These are phyloP conservation scores for Isoperla grammatica DNA, from an alignment of 2,888 invertebrate species.

Conservation along the genomic window DNA sequence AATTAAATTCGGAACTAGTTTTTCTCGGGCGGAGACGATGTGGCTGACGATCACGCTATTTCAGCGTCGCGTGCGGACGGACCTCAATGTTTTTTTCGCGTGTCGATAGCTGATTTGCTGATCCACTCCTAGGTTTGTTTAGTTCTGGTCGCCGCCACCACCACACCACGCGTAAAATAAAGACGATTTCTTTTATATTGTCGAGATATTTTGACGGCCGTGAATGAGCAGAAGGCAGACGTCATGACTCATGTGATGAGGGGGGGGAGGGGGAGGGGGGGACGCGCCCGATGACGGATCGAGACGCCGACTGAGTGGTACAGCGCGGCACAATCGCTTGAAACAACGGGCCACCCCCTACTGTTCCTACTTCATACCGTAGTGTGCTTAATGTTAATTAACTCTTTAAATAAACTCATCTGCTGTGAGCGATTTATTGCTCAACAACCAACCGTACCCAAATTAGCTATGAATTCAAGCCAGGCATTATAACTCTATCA, in stretches of 20 bases:
- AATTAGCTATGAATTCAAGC: constrained; percentile 9
- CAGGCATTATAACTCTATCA: background rate
- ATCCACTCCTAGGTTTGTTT: constrained; percentile 26
- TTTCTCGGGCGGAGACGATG: constrained; percentile 27
- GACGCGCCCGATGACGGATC: background rate
- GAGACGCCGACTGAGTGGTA: background rate
- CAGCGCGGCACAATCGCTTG: no score
- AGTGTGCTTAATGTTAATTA: constrained; percentile 6
- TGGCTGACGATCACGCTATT: constrained; percentile 25
- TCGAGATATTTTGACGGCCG: constrained; percentile 8
- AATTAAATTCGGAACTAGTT: constrained; percentile 29
- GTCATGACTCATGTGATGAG: background rate
- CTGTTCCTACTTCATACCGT: no score
- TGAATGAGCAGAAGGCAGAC: background rate
- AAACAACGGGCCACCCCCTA: no score
- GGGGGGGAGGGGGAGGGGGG: background rate
- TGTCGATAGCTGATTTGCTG: constrained; percentile 28
- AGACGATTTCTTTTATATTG: constrained; percentile 12
- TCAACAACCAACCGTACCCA: background rate
- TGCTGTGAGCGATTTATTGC: constrained; percentile 2
- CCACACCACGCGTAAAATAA: constrained; percentile 7
- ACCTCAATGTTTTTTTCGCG: constrained; percentile 27
- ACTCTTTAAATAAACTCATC: constrained; percentile 6
- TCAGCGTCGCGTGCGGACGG: constrained; percentile 13
- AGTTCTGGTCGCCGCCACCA: constrained; percentile 25